Evolutionary conservation across 2,113 vertebrate species (phyloP).

Genomic region (Symphodus melops): DNA sequence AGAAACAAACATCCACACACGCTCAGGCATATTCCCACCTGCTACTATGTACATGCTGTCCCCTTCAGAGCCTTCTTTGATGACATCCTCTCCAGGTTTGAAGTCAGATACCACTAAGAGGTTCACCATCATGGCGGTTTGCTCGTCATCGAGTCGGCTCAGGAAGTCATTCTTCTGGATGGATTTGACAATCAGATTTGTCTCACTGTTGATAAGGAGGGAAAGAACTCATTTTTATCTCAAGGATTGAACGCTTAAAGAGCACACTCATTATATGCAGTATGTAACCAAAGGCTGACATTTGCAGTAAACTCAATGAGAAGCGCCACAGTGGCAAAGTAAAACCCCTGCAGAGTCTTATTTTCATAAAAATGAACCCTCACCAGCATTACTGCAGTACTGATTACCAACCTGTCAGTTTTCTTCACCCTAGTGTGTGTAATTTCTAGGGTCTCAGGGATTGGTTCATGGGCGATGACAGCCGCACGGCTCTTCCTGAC

Average conservation of each 20-base stretch:
- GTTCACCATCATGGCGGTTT: constrained; percentile 83
- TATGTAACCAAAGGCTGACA: not conserved
- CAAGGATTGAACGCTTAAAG: not conserved
- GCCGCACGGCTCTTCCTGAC: constrained; percentile 75
- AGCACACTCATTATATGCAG: not conserved
- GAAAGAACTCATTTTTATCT: not conserved
- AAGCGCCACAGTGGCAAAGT: not conserved
- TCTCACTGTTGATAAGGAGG: constrained; percentile 75
- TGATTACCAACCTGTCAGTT: constrained; percentile 73
- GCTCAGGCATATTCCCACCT: constrained; percentile 63
- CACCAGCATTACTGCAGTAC: not conserved
- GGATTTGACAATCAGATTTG: constrained; percentile 78
- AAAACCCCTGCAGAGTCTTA: not conserved
- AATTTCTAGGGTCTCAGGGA: constrained; percentile 73
- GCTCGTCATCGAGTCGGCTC: constrained; percentile 85
- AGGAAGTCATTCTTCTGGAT: constrained; percentile 85
- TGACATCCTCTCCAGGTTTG: constrained; percentile 71
- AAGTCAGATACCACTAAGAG: constrained; percentile 60
- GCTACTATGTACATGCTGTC: constrained; percentile 87
- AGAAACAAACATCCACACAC: constrained; percentile 1
- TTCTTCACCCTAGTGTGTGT: constrained; percentile 67
- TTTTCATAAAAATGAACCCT: not conserved
- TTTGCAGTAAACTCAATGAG: not conserved
- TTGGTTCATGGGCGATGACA: constrained; percentile 81
- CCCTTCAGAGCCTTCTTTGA: constrained; percentile 84